Evolutionary conservation across 2,888 invertebrate genomes (phyloP).

Genomic region (Hirtodrosophila alboralis): DNA sequence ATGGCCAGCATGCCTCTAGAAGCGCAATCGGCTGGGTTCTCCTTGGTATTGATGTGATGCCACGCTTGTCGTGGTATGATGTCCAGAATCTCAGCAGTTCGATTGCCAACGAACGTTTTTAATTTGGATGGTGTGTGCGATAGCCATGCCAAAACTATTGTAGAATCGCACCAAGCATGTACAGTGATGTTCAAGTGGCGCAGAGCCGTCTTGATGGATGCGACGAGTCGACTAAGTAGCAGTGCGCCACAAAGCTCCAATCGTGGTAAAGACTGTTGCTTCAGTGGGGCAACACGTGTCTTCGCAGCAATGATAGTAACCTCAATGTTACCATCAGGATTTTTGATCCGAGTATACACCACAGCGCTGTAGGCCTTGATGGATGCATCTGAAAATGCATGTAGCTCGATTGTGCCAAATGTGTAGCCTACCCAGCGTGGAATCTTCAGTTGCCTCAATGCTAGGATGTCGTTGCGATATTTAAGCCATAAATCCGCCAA

Average conservation of each 20-base stretch:
- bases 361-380: conserved; percentile 12
- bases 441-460: not conserved
- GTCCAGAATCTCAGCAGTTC: conserved; percentile 1
- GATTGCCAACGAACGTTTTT: conserved; percentile 6
- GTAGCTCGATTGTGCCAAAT: conserved; percentile 3
- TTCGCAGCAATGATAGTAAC: conserved; percentile 5
- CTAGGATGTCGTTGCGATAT: not conserved
- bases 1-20: conserved; percentile 3
- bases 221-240: conserved; percentile 1
- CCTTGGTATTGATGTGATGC: conserved; percentile 2
- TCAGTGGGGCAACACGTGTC: conserved; percentile 14
- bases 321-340: not conserved
- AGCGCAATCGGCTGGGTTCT: conserved; percentile 10
- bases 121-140: conserved; percentile 1
- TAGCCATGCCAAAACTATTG: conserved; percentile 1
- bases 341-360: not conserved
- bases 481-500: conserved; percentile 1
- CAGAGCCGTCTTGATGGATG: not conserved
- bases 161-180: conserved; percentile 3
- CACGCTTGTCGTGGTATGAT: not conserved
- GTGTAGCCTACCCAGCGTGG: not conserved
- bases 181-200: not conserved
- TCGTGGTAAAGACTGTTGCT: conserved; percentile 1
- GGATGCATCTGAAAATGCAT: conserved; percentile 7
- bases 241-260: conserved; percentile 1